Conservation (phyloP, 2,113 vertebrate species). For the Percina caprodes region DNA sequence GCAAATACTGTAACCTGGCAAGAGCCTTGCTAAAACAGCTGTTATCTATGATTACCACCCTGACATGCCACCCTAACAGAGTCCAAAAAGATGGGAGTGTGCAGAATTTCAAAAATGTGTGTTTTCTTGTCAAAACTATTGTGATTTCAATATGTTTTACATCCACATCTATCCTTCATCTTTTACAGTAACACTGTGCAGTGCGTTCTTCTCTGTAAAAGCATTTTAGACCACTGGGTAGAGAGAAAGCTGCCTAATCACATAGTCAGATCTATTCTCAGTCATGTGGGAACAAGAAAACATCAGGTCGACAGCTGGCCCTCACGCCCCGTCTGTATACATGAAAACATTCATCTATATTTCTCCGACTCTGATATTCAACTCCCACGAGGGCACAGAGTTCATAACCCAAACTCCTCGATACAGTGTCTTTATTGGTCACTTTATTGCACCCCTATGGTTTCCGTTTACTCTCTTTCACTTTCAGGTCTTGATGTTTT, state of each 20-base stretch:
- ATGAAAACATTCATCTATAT: constrained; percentile 39
- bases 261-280: constrained; percentile 66
- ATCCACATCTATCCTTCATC: neutral
- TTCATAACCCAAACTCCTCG: constrained; percentile 27
- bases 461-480: constrained; percentile 50
- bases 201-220: neutral
- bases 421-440: constrained; percentile 38
- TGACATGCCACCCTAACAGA: constrained; percentile 4
- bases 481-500: constrained; percentile 58
- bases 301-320: constrained; percentile 75
- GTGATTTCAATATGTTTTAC: neutral
- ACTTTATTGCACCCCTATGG: constrained; percentile 43
- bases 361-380: constrained; percentile 43
- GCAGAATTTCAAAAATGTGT: neutral
- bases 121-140: neutral
- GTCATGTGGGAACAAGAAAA: constrained; percentile 69
- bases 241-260: constrained; percentile 59
- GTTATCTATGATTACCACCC: constrained; percentile 27
- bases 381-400: constrained; percentile 45
- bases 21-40: neutral
- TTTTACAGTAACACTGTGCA: neutral
- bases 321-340: constrained; percentile 43
- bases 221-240: constrained; percentile 17
- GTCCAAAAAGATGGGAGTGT: constrained; percentile 17
- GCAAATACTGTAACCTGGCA: neutral